A percentile compares a stretch with the other conserved stretches of the same genome.
Conservation (phyloP, 1,140 invertebrate genomes). For the Eueides isabella region DNA sequence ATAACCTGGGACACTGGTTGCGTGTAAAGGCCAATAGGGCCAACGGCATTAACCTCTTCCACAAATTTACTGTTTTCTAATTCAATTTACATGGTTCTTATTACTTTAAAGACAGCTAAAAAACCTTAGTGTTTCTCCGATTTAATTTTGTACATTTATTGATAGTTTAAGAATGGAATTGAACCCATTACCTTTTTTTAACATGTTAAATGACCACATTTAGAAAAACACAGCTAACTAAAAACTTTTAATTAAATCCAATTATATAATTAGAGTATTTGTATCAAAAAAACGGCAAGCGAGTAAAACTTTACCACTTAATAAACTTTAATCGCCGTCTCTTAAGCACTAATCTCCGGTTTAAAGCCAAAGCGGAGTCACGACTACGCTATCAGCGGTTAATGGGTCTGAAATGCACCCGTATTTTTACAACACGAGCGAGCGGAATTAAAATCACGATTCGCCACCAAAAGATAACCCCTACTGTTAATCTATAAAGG, state of each 20-base stretch:
- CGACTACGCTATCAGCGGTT: constrained; percentile 38
- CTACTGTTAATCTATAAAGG: constrained; percentile 25
- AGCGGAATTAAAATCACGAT: constrained; percentile 48
- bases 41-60: no score
- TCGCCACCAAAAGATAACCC: constrained; percentile 33
- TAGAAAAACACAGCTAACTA: background rate
- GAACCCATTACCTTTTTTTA: no score
- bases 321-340: constrained; percentile 3
- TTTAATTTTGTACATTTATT: background rate
- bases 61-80: no score
- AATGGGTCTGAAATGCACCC: constrained; percentile 36
- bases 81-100: no score
- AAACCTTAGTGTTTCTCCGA: no score
- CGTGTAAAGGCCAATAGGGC: no score
- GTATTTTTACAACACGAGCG: constrained; percentile 38
- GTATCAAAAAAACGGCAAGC: constrained; percentile 5
- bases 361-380: constrained; percentile 34
- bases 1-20: no score
- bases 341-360: constrained; percentile 10
- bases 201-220: no score
- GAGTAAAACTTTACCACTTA: background rate
- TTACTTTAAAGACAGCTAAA: background rate
- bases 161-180: no score
- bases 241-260: background rate
- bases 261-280: background rate